A percentile compares a stretch with the other conserved stretches of the same genome.
phyloP scores from a whole-genome alignment of 2,797 vertebrate genomes.

The Alectoris magna region DNA sequence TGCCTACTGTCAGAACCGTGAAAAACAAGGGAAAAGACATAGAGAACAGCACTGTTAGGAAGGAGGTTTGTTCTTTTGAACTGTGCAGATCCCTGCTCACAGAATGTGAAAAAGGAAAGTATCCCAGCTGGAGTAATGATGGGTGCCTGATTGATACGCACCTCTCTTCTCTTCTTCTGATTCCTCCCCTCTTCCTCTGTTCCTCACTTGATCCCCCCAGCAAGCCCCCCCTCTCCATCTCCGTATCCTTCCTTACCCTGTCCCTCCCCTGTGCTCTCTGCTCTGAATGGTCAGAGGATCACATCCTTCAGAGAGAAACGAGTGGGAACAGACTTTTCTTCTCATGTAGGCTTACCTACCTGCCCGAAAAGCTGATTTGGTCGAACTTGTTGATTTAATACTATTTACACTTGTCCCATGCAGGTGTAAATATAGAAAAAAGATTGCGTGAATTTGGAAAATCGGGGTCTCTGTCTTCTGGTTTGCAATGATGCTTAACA shows the following conservation, averaged over 20 bases:
- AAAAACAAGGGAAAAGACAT: background rate
- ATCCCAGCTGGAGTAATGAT: background rate
- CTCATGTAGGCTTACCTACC: background rate
- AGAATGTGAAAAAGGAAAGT: background rate
- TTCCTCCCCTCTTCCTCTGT: background rate
- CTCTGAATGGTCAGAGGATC: background rate
- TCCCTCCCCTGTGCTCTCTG: background rate
- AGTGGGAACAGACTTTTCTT: background rate
- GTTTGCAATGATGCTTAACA: constrained; percentile 6
- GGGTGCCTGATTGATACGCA: background rate
- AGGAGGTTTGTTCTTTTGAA: background rate
- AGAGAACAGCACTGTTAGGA: background rate
- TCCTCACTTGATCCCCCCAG: background rate
- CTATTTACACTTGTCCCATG: background rate
- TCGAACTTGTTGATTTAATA: background rate
- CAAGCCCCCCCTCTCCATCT: background rate
- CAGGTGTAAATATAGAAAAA: background rate
- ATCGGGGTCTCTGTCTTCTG: background rate
- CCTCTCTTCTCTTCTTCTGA: background rate
- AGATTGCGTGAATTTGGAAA: background rate
- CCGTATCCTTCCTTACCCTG: background rate
- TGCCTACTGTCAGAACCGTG: background rate
- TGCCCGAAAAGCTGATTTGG: background rate
- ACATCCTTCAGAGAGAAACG: background rate
- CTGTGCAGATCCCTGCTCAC: background rate